Evolutionary conservation across 2,797 vertebrate species (phyloP), one percentile per base, ranked within the genome.

Genomic region (Phalloptychus januarius): DNA sequence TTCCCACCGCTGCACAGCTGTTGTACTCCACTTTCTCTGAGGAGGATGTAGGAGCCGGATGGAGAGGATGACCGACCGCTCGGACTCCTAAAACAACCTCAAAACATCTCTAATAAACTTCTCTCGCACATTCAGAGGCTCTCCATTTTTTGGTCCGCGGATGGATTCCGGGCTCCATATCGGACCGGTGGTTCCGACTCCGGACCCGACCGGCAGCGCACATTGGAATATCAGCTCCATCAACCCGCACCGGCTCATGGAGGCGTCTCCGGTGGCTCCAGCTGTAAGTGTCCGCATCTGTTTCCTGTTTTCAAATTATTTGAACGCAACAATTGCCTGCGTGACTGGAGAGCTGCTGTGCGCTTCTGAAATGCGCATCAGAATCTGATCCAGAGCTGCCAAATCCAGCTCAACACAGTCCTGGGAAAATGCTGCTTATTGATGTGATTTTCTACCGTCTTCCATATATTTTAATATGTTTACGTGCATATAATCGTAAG

Each of bases 211-310:
- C 28, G 65, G 75, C 58, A 77, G 81, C 31, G 52, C 82, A 2
- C 79, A 90, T 44, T 93, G 93, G 93, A 93, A 93, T 85, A 88
- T 93, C 81, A 94, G 90, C 88, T 89, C 92, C 81, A 88, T 91
- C 83, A 80, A 81, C 42, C 84, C 88, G 54, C 88, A 91, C 76
- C 88, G 89, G 79, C 88, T 92, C 50, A 71, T 92, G 88, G 92
- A 93, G 74, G 84, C 92, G 77, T 74, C 90, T 38, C 89, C 93
- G 1, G 81, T 74, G 3, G 25, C 92, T 20, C 91, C 92, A 79
- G 56, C 82, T 77, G 94, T 94, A 73, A 93, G 93, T 90, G 5
- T 16, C 48, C 0, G 0, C 10, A 6, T 36, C 36, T 12, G 3
- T 72, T 50, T 23, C 8, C 50, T 25, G 11, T 28, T 28, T n/a